These are phyloP conservation scores for Schlechtendalia chinensis DNA, from an alignment of 1,140 invertebrate species.

Conservation along the genomic window DNA sequence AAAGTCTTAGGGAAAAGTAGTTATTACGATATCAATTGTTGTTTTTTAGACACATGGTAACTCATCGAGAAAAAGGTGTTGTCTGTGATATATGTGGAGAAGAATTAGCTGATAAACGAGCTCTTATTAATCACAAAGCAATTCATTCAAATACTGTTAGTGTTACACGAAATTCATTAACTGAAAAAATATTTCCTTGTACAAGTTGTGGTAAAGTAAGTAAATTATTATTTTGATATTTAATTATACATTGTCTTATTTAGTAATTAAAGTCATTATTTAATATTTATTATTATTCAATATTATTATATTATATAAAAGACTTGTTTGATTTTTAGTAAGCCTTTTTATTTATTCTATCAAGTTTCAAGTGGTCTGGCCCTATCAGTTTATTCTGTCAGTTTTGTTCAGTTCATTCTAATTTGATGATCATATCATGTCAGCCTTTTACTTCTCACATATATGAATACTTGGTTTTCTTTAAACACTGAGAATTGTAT, in stretches of 20 bases:
- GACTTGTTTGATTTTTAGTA: too few species aligned
- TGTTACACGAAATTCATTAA: conserved; percentile 64
- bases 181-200: conserved; percentile 76
- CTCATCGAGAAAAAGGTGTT: conserved; percentile 52
- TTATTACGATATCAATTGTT: conserved; percentile 12
- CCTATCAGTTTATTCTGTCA: too few species aligned
- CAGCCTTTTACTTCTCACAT: too few species aligned
- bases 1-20: background rate
- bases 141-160: conserved; percentile 51
- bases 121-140: conserved; percentile 67
- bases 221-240: background rate
- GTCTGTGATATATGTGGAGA: conserved; percentile 69
- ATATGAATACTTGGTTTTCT: too few species aligned
- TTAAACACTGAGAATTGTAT: too few species aligned
- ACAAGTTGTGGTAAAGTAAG: conserved; percentile 72
- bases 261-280: background rate
- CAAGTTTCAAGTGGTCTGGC: too few species aligned
- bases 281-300: too few species aligned
- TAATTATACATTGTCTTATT: background rate
- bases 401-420: too few species aligned
- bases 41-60: conserved; percentile 53
- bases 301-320: too few species aligned
- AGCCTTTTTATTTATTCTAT: too few species aligned
- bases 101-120: conserved; percentile 69
- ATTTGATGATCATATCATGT: too few species aligned